Evolutionary conservation across 2,888 invertebrate genomes (phyloP), one percentile per base, ranked within the genome.

Genomic region (Drosophila barbarae): DNA sequence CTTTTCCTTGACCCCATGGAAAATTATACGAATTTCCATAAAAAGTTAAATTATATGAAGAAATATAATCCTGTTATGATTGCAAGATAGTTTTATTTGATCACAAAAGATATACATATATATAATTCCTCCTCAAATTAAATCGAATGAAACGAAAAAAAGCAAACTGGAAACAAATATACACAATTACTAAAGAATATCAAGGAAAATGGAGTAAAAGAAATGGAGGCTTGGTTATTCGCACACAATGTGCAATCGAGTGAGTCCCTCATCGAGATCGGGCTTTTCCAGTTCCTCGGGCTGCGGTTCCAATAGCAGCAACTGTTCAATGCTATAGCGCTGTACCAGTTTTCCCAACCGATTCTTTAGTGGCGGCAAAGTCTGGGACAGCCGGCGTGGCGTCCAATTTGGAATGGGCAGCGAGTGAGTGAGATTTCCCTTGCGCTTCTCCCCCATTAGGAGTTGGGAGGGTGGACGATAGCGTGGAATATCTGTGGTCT

Each of bases 371-470:
- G 8, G 21, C 4, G 42, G 2, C 13, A 44, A 10, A 1, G 8
- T 1, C 6, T 23, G 36, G 6, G 10, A 12, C 15, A 4, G 5
- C 10, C 21, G 30, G 47, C 55, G 42, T 13, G 26, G n/a, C n/a
- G 59, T 64, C 49, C 71, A 69, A 6, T 63, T 71, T 18, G 47
- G 13, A 9, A 71, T 56, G n/a, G 69, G 73, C 3, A 63, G 61
- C 1, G 55, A 67, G 9, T 77, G 72, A 10, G 63, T 72, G 5
- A 82, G 63, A 32, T 77, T 77, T 3, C 77, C 77, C 6, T 68
- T 73, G 3, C 77, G 82, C 15, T 3, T 18, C 39, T 82, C 77
- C 4, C 21, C 44, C 12, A 23, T 28, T 1, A 46, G 7, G 5
- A 36, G 3, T 1, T 64, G 59, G 7, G 41, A 49, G 7, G 82